These are phyloP conservation scores for Gymnoscopelus microlampas DNA, from an alignment of 2,797 vertebrate genomes.

Conservation along the genomic window DNA sequence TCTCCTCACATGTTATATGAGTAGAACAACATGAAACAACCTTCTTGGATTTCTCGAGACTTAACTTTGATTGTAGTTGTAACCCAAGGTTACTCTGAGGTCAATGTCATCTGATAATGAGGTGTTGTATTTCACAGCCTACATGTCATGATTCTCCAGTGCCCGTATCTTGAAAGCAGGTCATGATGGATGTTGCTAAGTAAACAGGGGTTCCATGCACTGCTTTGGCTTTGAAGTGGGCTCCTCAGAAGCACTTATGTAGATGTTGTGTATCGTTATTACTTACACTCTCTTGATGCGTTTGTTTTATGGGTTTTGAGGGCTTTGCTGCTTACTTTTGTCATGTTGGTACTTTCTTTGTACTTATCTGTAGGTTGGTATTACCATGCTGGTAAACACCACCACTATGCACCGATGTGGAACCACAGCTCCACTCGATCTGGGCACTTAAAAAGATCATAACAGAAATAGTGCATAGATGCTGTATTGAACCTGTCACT, in stretches of 20 bases:
- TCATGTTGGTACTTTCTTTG: slow-evolving; percentile 52
- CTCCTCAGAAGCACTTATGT: background rate
- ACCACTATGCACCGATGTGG: slow-evolving; percentile 21
- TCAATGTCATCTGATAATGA: slow-evolving; percentile 9
- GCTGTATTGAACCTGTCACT: slow-evolving; percentile 15
- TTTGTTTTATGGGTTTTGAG: slow-evolving; percentile 37
- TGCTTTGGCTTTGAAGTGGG: slow-evolving; percentile 11
- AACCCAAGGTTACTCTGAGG: slow-evolving; percentile 12
- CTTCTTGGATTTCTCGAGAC: background rate
- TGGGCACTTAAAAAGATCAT: slow-evolving; percentile 23
- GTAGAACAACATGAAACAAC: slow-evolving; percentile 2
- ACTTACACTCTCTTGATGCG: slow-evolving; percentile 14
- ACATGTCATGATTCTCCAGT: background rate
- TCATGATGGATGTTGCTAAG: background rate
- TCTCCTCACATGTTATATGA: background rate
- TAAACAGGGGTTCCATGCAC: background rate
- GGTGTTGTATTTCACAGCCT: slow-evolving; percentile 4
- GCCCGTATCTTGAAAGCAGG: slow-evolving; percentile 6
- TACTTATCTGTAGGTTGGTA: slow-evolving; percentile 49
- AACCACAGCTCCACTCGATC: slow-evolving; percentile 36
- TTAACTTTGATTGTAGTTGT: background rate
- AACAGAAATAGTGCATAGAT: background rate
- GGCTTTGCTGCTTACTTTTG: slow-evolving; percentile 17
- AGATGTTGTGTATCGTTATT: slow-evolving; percentile 23
- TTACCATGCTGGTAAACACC: slow-evolving; percentile 29